Conservation (phyloP, 2,888 invertebrate species). For the Cryptophagus acutangulus region DNA sequence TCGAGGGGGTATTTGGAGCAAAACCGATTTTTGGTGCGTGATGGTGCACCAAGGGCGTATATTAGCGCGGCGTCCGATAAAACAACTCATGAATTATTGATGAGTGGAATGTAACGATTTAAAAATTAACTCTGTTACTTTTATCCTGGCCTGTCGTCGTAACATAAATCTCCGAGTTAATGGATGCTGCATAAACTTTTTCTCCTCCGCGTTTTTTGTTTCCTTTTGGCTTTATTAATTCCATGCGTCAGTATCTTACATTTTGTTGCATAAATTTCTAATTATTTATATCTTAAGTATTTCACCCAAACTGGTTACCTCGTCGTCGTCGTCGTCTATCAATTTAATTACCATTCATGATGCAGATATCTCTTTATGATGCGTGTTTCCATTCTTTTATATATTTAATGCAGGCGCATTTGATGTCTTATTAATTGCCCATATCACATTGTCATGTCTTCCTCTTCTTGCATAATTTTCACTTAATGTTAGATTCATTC, state of each 20-base stretch:
- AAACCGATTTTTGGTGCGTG: too few relatives aligned
- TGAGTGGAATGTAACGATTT: slow-evolving; percentile 36
- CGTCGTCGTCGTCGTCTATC: too few relatives aligned
- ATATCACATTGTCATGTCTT: too few relatives aligned
- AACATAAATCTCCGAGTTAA: slow-evolving; percentile 41
- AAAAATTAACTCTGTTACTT: slow-evolving; percentile 41
- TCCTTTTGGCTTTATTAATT: neutral
- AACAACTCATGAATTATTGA: slow-evolving; percentile 38
- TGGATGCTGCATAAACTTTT: slow-evolving; percentile 33
- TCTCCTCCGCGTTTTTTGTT: neutral
- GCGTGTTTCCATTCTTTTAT: too few relatives aligned
- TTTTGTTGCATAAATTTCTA: neutral
- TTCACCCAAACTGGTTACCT: neutral
- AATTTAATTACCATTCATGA: too few relatives aligned
- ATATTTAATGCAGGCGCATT: too few relatives aligned
- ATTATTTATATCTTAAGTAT: slow-evolving; percentile 1
- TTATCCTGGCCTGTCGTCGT: slow-evolving; percentile 38
- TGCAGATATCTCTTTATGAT: too few relatives aligned
- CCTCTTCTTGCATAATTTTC: too few relatives aligned
- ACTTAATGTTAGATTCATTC: too few relatives aligned
- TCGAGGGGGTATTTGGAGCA: neutral
- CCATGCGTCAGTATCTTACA: slow-evolving; percentile 2
- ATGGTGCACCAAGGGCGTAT: neutral
- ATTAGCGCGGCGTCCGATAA: slow-evolving; percentile 2
- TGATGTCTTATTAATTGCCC: too few relatives aligned